Conservation (phyloP, 64 coral and sea anemone genomes). For the Montipora foliosa region DNA sequence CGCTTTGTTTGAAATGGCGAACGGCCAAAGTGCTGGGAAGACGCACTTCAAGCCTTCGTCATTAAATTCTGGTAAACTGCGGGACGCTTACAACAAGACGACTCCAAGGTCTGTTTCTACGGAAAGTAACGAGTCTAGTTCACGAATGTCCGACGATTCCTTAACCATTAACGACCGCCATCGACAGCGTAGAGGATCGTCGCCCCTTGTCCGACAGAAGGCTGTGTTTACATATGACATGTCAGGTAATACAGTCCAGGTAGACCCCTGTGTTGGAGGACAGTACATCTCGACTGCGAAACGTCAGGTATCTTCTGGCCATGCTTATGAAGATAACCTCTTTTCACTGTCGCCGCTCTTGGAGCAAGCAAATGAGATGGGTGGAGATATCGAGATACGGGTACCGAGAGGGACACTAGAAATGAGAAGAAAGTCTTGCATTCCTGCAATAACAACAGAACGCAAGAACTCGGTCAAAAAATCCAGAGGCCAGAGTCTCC, state of each 20-base stretch:
- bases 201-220: slow-evolving; percentile 84
- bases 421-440: slow-evolving; percentile 37
- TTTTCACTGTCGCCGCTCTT: slow-evolving; percentile 46
- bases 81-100: slow-evolving; percentile 8
- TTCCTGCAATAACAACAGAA: slow-evolving; percentile 64
- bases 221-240: slow-evolving; percentile 93
- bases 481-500: neutral
- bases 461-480: slow-evolving; percentile 60
- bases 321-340: neutral
- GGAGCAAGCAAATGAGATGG: slow-evolving; percentile 11
- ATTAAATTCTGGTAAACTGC: slow-evolving; percentile 6
- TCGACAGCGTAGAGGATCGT: slow-evolving; percentile 83
- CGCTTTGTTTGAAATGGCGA: neutral
- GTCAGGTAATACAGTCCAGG: slow-evolving; percentile 49
- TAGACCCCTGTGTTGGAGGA: slow-evolving; percentile 20
- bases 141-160: slow-evolving; percentile 80
- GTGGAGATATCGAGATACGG: slow-evolving; percentile 43
- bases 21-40: neutral
- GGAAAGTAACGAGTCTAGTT: slow-evolving; percentile 82
- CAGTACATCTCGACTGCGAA: neutral
- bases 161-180: slow-evolving; percentile 60
- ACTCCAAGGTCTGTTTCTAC: slow-evolving; percentile 25
- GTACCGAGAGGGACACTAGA: slow-evolving; percentile 21
- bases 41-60: neutral
- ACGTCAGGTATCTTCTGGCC: neutral